These are phyloP conservation scores for Invenusta paracnida DNA, from an alignment of 2,888 invertebrate species.

Conservation along the genomic window DNA sequence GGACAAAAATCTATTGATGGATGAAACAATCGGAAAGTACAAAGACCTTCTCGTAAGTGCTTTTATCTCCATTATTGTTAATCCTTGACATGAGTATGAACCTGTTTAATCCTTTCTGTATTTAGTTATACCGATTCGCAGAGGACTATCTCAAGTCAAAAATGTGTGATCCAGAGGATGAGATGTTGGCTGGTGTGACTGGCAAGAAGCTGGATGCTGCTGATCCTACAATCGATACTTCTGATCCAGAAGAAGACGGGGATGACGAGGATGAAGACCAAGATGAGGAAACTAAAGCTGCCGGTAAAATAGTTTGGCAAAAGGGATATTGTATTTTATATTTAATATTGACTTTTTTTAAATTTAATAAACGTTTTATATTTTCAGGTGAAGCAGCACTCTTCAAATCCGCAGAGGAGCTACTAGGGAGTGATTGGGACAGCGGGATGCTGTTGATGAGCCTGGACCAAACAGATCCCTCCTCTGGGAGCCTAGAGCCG, in stretches of 20 bases:
- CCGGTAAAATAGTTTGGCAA: background rate
- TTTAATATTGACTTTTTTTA: background rate
- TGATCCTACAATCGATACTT: constrained; percentile 13
- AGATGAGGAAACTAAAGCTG: background rate
- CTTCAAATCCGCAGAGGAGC: constrained; percentile 39
- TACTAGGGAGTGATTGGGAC: constrained; percentile 34
- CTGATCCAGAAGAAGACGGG: constrained; percentile 37
- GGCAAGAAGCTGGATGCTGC: constrained; percentile 1
- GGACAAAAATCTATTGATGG: constrained; percentile 38
- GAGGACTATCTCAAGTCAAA: constrained; percentile 41
- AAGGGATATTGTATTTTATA: background rate
- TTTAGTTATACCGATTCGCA: constrained; percentile 39
- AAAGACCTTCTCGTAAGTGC: constrained; percentile 38
- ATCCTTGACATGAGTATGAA: background rate
- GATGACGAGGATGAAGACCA: constrained; percentile 35
- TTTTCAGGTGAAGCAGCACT: constrained; percentile 33
- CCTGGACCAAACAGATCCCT: background rate
- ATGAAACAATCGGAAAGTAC: constrained; percentile 41
- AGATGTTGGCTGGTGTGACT: constrained; percentile 30
- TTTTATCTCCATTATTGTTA: background rate
- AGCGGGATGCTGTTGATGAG: background rate
- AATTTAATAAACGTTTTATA: too few species aligned
- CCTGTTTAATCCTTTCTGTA: too few species aligned
- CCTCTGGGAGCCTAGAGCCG: background rate
- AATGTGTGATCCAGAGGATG: constrained; percentile 39